Evolutionary conservation across 2,113 vertebrate genomes (phyloP), one percentile per base, ranked within the genome.

Genomic region (Heterotis niloticus): DNA sequence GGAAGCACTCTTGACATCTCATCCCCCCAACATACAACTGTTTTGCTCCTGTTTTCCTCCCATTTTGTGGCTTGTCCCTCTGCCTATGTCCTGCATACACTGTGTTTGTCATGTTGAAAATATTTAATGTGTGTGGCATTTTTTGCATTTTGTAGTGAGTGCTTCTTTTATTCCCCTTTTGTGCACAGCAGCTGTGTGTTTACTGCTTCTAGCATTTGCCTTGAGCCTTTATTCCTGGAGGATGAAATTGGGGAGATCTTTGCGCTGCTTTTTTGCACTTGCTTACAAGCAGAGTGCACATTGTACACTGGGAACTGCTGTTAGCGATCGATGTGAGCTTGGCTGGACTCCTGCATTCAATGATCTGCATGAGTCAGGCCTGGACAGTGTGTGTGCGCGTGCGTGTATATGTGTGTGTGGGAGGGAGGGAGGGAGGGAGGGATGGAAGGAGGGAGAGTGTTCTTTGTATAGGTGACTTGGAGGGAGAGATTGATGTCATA

Each of bases 1-100:
- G 54, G 76, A 7, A n/a, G n/a, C 17, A 68, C 5, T 16, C 18
- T 67, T 71, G 66, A 81, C 77, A 77, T 83, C 60, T 76, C 7
- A 44, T 7, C 2, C 34, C 34, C 34, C 34, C 34, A 44, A 44
- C 34, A 7, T 44, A 44, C 34, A 44, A 16, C 14, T 28, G 54
- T 73, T 17, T 71, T 59, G 9, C 12, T 59, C 12, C 12, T 59
- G 9, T 59, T 59, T 59, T 9, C 12, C 9, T 12, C 12, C 9
- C 9, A 10, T 12, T 59, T 59, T 10, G 9, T 62, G 10, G 16
- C 28, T 29, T 34, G 1, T 69, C 29, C 44, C 5, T 34, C 24
- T 4, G 5, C 28, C 24, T 68, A 26, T 17, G 29, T 70, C 29
- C 9, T 51, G 29, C 16, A 51, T 69, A 44, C 29, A 44, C 7